Conservation (phyloP, 2,113 vertebrate species). For the Chloropsis hardwickii region DNA sequence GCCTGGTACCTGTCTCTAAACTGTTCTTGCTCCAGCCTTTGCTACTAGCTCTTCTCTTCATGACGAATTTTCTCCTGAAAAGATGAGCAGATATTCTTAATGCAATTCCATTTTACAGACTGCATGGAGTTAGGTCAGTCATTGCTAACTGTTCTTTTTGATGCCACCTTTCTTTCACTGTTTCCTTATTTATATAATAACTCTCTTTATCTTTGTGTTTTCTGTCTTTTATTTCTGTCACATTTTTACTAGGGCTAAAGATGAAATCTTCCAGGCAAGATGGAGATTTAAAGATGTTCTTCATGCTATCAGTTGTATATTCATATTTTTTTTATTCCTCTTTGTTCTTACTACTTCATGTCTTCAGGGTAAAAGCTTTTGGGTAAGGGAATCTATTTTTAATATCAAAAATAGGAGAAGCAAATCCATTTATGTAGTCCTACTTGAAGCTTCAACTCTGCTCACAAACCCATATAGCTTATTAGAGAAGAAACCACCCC, state of each 20-base stretch:
- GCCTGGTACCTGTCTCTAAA: not conserved
- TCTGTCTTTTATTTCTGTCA: conserved; percentile 51
- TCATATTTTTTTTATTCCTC: conserved; percentile 35
- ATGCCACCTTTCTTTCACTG: not conserved
- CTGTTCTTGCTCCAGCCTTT: conserved; percentile 1
- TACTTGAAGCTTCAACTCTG: not conserved
- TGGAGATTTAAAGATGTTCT: conserved; percentile 53
- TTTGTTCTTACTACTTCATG: conserved; percentile 52
- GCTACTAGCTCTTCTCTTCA: not conserved
- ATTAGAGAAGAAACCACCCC: not conserved
- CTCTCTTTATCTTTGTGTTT: conserved; percentile 47
- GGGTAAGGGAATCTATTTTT: conserved; percentile 63
- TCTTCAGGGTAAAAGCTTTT: conserved; percentile 53
- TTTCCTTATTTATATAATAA: conserved; percentile 16
- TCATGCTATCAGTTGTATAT: conserved; percentile 47
- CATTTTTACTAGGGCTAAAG: conserved; percentile 56
- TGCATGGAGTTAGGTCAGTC: not conserved
- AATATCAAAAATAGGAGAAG: not conserved
- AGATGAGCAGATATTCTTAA: not conserved
- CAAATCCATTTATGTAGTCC: not conserved
- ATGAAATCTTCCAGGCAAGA: conserved; percentile 54
- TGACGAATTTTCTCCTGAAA: not conserved
- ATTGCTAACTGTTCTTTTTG: not conserved
- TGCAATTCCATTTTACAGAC: not conserved
- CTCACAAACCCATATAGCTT: not conserved